Evolutionary conservation across 2,113 vertebrate genomes (phyloP), one percentile per base, ranked within the genome.

Genomic region (Semnopithecus entellus): DNA sequence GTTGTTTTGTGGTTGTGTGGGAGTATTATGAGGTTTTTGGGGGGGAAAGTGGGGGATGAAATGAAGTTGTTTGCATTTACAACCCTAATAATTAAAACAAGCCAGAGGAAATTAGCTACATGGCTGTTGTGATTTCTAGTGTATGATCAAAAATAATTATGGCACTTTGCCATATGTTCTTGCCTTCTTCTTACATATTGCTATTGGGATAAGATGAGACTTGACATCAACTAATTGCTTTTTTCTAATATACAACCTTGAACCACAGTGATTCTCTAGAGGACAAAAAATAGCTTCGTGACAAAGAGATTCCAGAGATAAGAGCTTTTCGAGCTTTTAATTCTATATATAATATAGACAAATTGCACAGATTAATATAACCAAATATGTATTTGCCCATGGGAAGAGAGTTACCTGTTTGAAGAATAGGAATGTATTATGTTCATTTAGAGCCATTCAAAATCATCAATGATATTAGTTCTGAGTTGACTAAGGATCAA

Each of bases 211-310:
- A 94, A 94, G 45, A 96, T 97, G 61, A 84, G 48, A 88, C 75
- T 96, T 97, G 88, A 88, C 95, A 91, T 73, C 43, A 66, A 97
- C 96, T 97, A 97, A 97, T 97, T 97, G 82, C 90, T 98, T 96
- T 66, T 96, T 98, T 95, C 90, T 97, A 89, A 97, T 97, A 43
- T 88, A 64, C 57, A 94, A 55, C 76, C 83, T 91, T 92, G 80
- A 90, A 76, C 66, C 9, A 3, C 45, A 82, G 13, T 79, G 40
- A 97, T 83, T 97, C 90, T 91, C 90, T 93, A 6, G 4, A 40
- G 66, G 66, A 38, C 25, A 82, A 70, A 75, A 92, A 68, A 0
- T 25, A 84, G 61, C 14, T 96, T 84, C 30, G 73, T 90, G 48
- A 89, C 79, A 87, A 68, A 73, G 43, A 95, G 23, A 72, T 82